Evolutionary conservation across 2,888 invertebrate genomes (phyloP).

Genomic region (Nowickia ferox): DNA sequence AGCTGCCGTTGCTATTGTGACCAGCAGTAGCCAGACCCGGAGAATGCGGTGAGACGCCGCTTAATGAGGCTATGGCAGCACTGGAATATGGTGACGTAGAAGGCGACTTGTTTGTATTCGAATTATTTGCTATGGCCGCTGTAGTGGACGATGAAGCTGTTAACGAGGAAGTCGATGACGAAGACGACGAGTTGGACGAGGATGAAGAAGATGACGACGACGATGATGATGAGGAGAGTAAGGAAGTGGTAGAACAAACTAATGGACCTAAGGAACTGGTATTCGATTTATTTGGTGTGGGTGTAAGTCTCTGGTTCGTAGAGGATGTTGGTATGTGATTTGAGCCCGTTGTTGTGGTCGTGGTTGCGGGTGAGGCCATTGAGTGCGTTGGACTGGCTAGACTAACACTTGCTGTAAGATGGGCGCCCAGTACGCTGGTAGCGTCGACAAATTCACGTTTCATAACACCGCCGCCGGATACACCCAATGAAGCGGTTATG

Average conservation of each 20-base stretch:
- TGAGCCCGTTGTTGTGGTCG: constrained; percentile 53
- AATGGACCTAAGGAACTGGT: constrained; percentile 46
- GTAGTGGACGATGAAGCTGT: constrained; percentile 80
- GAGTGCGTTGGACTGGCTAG: constrained; percentile 71
- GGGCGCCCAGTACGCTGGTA: constrained; percentile 76
- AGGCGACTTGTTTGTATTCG: constrained; percentile 79
- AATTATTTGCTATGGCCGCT: constrained; percentile 80
- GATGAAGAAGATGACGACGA: constrained; percentile 79
- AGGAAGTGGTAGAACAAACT: constrained; percentile 56
- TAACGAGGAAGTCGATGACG: constrained; percentile 77
- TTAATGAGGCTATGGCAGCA: constrained; percentile 72
- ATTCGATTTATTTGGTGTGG: constrained; percentile 53
- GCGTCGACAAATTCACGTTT: constrained; percentile 82
- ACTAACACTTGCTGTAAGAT: constrained; percentile 75
- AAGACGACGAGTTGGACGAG: constrained; percentile 74
- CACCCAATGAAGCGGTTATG: constrained; percentile 81
- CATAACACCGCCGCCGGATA: constrained; percentile 76
- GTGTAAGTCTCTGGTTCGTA: constrained; percentile 70
- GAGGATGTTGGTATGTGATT: constrained; percentile 68
- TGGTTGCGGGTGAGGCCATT: constrained; percentile 72
- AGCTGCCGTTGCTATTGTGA: constrained; percentile 74
- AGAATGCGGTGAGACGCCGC: constrained; percentile 67
- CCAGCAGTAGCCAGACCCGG: constrained; percentile 69
- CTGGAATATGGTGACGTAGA: constrained; percentile 73
- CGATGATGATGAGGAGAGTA: constrained; percentile 73